phyloP scores from a whole-genome alignment of 1,140 invertebrate genomes.

The Lasioglossum albipes region DNA sequence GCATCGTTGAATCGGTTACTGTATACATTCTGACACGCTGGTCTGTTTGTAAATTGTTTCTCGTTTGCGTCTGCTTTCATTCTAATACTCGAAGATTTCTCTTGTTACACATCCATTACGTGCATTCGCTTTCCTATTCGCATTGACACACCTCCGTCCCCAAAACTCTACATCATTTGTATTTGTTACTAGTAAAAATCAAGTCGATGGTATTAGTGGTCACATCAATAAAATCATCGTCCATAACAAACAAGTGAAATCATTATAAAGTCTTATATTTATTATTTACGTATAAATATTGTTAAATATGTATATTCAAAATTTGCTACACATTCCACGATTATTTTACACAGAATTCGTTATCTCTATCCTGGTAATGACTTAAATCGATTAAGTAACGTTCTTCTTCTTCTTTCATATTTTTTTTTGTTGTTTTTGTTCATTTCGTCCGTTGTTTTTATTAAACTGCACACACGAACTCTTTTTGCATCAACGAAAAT shows the following conservation, averaged over 20 bases:
- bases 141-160: slow-evolving; percentile 11
- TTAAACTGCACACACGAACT: slow-evolving; percentile 61
- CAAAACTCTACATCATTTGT: neutral
- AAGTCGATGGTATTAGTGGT: slow-evolving; percentile 58
- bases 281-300: slow-evolving; percentile 76
- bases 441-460: slow-evolving; percentile 6
- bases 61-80: neutral
- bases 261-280: slow-evolving; percentile 66
- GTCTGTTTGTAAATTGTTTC: slow-evolving; percentile 10
- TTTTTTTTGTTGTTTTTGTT: slow-evolving; percentile 29
- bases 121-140: neutral
- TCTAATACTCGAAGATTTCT: slow-evolving; percentile 28
- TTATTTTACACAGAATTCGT: slow-evolving; percentile 77
- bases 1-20: slow-evolving; percentile 28
- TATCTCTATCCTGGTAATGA: slow-evolving; percentile 71
- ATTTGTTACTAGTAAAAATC: slow-evolving; percentile 47
- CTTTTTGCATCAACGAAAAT: slow-evolving; percentile 49
- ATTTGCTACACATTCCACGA: slow-evolving; percentile 75
- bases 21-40: slow-evolving; percentile 52
- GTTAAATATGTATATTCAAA: slow-evolving; percentile 76
- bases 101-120: slow-evolving; percentile 42
- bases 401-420: neutral
- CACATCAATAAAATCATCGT: slow-evolving; percentile 69
- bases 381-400: slow-evolving; percentile 73
- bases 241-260: slow-evolving; percentile 65